A percentile compares a stretch with the other conserved stretches of the same genome.
Evolutionary conservation across 2,888 invertebrate species (phyloP).

Genomic region (Synanthedon tipuliformis): DNA sequence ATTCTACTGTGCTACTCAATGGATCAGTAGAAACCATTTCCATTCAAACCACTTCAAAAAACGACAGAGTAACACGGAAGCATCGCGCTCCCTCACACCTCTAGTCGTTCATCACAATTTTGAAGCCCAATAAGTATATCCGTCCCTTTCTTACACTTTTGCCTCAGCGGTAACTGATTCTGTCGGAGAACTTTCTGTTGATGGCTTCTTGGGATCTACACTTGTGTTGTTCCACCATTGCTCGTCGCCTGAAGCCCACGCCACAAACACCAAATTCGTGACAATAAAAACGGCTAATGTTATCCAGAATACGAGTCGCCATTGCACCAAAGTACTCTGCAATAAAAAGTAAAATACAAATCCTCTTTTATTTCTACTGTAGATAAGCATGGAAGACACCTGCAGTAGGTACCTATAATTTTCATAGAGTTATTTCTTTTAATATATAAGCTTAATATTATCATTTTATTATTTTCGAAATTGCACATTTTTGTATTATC

Average conservation of each 20-base stretch:
- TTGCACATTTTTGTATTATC: too few relatives aligned
- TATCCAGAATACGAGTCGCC: constrained; percentile 87
- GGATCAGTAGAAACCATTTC: not conserved
- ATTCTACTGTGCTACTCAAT: too few relatives aligned
- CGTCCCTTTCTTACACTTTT: constrained; percentile 30
- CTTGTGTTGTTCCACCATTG: constrained; percentile 79
- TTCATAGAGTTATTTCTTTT: too few relatives aligned
- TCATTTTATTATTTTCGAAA: too few relatives aligned
- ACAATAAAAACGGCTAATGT: constrained; percentile 77
- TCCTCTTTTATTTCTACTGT: too few relatives aligned
- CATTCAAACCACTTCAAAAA: not conserved
- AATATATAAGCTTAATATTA: too few relatives aligned
- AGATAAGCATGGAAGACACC: too few relatives aligned
- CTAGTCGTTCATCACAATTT: not conserved
- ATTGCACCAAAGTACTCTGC: constrained; percentile 74
- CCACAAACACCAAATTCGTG: constrained; percentile 77
- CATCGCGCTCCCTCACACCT: not conserved
- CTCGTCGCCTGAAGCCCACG: constrained; percentile 82
- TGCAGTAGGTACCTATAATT: too few relatives aligned
- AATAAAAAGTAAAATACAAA: constrained; percentile 8
- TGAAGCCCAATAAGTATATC: not conserved
- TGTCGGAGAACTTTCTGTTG: constrained; percentile 18
- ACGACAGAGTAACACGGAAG: not conserved
- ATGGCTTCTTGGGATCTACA: constrained; percentile 39
- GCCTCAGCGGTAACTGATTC: constrained; percentile 46